phyloP scores from a whole-genome alignment of 92 coral and sea anemone species.

The Bergia sp. region DNA sequence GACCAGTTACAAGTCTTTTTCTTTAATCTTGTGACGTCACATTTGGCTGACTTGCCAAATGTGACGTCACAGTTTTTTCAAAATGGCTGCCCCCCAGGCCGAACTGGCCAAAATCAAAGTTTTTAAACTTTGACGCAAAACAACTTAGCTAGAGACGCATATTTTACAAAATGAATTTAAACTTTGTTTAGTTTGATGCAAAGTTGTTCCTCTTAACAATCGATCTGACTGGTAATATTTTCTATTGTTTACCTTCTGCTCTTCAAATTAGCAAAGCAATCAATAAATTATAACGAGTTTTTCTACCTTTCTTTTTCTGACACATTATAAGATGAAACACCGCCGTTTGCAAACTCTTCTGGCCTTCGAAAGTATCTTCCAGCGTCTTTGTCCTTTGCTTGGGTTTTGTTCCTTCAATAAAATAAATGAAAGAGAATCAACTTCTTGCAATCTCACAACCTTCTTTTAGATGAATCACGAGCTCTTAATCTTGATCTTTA shows the following conservation, averaged over 20 bases:
- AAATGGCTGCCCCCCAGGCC: background rate
- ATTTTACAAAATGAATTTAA: background rate
- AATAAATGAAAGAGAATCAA: background rate
- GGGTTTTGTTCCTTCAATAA: slow-evolving; percentile 18
- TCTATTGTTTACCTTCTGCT: background rate
- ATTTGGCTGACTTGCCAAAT: background rate
- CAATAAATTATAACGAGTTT: background rate
- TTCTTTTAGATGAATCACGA: background rate
- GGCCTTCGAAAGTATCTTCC: background rate
- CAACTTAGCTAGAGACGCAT: background rate
- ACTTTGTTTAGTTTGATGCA: background rate
- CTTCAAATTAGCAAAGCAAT: background rate
- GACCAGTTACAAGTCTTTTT: background rate
- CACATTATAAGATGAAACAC: background rate
- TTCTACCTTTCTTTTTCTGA: slow-evolving; percentile 13
- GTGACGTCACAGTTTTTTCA: slow-evolving; percentile 30
- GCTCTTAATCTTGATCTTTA: background rate
- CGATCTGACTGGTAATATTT: background rate
- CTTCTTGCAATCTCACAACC: background rate
- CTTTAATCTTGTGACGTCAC: too few species aligned
- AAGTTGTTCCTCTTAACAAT: background rate
- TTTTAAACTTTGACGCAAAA: background rate
- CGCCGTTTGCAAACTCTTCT: background rate
- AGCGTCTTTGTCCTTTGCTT: background rate
- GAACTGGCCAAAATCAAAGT: background rate